Conservation (phyloP, 2,113 vertebrate species). For the Tragelaphus strepsiceros region DNA sequence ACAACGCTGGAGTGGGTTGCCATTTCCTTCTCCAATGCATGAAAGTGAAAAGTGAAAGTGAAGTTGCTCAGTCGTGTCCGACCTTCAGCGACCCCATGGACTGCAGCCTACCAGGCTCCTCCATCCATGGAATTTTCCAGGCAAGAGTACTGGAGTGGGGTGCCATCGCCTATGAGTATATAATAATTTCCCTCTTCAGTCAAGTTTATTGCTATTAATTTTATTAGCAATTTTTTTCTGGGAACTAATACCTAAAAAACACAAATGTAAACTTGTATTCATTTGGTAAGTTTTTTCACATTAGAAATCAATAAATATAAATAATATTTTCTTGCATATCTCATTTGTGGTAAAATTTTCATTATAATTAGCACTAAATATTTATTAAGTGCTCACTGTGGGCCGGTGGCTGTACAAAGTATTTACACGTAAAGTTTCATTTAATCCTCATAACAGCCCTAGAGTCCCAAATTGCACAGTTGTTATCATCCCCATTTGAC, state of each 20-base stretch:
- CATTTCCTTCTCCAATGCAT: too few relatives aligned
- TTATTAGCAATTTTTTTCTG: not conserved
- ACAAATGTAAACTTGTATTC: not conserved
- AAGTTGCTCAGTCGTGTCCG: too few relatives aligned
- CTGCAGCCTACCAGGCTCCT: too few relatives aligned
- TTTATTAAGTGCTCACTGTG: not conserved
- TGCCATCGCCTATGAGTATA: not conserved
- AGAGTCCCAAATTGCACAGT: not conserved
- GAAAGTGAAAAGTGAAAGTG: too few relatives aligned
- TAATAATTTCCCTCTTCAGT: not conserved
- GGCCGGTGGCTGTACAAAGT: not conserved
- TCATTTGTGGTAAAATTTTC: not conserved
- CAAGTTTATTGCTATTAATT: conserved; percentile 13
- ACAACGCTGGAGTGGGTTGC: too few relatives aligned
- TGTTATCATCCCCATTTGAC: not conserved
- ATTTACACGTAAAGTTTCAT: not conserved
- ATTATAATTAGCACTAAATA: not conserved
- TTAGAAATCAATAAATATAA: not conserved
- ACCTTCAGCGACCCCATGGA: too few relatives aligned
- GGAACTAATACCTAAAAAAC: not conserved
- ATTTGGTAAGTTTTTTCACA: not conserved
- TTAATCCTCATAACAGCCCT: not conserved
- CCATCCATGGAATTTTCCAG: too few relatives aligned
- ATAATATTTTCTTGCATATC: not conserved
- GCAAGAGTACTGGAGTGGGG: too few relatives aligned